Percentiles rank a stretch among this genome's conserved stretches.
Conservation (phyloP, 2,797 vertebrate species). For the Sylvilagus floridanus region DNA sequence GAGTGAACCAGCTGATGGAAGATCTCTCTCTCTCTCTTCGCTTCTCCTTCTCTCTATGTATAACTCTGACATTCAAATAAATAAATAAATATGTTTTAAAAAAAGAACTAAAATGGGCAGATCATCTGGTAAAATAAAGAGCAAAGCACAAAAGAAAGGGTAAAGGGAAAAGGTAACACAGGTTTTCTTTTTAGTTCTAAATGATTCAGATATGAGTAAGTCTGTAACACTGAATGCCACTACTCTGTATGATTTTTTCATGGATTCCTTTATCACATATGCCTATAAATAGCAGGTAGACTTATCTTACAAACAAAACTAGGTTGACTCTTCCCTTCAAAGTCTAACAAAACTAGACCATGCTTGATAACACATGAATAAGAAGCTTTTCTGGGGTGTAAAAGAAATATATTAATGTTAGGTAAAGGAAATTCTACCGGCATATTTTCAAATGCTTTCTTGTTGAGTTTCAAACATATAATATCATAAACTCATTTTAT, state of each 20-base stretch:
- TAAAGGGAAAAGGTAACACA: not conserved
- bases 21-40: too few relatives aligned
- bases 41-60: too few relatives aligned
- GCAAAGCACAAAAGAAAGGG: not conserved
- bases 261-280: conserved; percentile 19
- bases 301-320: not conserved
- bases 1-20: too few relatives aligned
- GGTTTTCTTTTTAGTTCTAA: not conserved
- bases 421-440: not conserved
- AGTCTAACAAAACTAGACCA: not conserved
- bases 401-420: not conserved
- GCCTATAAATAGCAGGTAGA: not conserved
- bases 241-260: not conserved
- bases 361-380: not conserved
- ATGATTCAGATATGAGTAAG: not conserved
- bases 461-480: not conserved
- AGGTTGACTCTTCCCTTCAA: not conserved
- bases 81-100: too few relatives aligned
- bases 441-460: conserved; percentile 10
- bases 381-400: not conserved
- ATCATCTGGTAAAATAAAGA: not conserved
- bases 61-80: too few relatives aligned
- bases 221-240: not conserved
- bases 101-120: not conserved
- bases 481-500: conserved; percentile 7